Evolutionary conservation across 2,888 invertebrate species (phyloP).

Genomic region (Biston betularia): DNA sequence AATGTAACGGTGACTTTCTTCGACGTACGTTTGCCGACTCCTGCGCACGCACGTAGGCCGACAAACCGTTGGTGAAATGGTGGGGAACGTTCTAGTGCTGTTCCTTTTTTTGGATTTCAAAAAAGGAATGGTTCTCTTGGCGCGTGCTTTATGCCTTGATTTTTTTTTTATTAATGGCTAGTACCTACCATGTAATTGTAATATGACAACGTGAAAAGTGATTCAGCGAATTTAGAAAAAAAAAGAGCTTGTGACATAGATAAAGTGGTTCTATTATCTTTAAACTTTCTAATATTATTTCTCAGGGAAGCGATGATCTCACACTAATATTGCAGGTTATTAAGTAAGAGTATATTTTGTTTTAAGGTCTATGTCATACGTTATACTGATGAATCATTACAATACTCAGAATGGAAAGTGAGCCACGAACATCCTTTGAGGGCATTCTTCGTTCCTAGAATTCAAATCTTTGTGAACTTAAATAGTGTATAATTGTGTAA

Average conservation of each 20-base stretch:
- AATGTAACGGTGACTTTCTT: constrained; percentile 70
- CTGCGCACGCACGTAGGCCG: constrained; percentile 59
- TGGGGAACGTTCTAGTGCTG: constrained; percentile 51
- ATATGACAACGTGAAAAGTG: not conserved
- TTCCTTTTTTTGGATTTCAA: constrained; percentile 42
- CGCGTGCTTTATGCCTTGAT: constrained; percentile 23
- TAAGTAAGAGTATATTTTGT: too few species aligned
- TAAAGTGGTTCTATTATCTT: not conserved
- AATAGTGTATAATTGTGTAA: not conserved
- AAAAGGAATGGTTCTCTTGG: constrained; percentile 21
- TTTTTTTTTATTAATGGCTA: not conserved
- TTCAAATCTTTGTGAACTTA: not conserved
- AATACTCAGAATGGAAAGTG: constrained; percentile 11
- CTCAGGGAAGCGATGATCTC: not conserved
- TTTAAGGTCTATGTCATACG: not conserved
- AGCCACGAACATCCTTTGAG: not conserved
- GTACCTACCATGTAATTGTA: too few species aligned
- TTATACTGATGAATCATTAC: not conserved
- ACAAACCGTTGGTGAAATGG: constrained; percentile 60
- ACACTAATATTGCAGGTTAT: not conserved
- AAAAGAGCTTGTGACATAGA: not conserved
- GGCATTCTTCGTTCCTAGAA: not conserved
- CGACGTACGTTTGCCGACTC: constrained; percentile 62
- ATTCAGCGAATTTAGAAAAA: not conserved
- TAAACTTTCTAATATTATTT: not conserved